These are phyloP conservation scores for Megaptera novaeangliae DNA, from an alignment of 2,113 vertebrate genomes.

Conservation along the genomic window DNA sequence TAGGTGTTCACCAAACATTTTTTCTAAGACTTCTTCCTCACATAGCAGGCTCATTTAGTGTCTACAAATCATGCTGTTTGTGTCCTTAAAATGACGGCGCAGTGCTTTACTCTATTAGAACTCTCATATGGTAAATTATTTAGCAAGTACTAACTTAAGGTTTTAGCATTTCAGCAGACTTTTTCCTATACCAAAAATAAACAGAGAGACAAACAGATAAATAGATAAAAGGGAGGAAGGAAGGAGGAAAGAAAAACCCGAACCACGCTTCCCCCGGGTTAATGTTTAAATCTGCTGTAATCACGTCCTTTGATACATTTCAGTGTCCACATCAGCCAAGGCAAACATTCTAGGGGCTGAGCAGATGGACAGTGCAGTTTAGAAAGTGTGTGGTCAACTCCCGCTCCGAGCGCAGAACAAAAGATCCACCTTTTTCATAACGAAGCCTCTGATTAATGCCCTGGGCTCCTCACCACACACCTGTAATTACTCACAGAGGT, in stretches of 20 bases:
- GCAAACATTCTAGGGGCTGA: constrained; percentile 83
- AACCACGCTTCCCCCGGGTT: constrained; percentile 77
- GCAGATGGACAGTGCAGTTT: constrained; percentile 88
- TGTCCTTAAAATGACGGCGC: constrained; percentile 30
- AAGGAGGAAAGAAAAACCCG: constrained; percentile 14
- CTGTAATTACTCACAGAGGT: constrained; percentile 86
- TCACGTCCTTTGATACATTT: constrained; percentile 82
- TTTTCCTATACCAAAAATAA: constrained; percentile 58
- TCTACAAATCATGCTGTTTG: neutral
- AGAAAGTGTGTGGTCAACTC: constrained; percentile 80
- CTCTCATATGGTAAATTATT: neutral
- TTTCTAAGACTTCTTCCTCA: neutral
- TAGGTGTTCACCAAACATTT: constrained; percentile 4
- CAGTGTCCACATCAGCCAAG: constrained; percentile 81
- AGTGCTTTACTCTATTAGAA: neutral
- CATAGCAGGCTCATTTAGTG: neutral
- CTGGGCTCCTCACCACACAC: constrained; percentile 80
- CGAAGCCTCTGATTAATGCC: constrained; percentile 83
- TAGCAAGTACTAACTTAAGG: constrained; percentile 31
- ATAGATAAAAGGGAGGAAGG: neutral
- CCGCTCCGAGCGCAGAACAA: constrained; percentile 80
- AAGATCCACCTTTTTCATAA: constrained; percentile 86
- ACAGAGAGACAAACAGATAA: neutral
- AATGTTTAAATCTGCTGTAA: constrained; percentile 87
- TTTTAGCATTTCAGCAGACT: constrained; percentile 65